A percentile compares a stretch with the other conserved stretches of the same genome.
These are phyloP conservation scores for Priocnemis perturbator DNA, from an alignment of 2,888 invertebrate genomes.

Conservation along the genomic window DNA sequence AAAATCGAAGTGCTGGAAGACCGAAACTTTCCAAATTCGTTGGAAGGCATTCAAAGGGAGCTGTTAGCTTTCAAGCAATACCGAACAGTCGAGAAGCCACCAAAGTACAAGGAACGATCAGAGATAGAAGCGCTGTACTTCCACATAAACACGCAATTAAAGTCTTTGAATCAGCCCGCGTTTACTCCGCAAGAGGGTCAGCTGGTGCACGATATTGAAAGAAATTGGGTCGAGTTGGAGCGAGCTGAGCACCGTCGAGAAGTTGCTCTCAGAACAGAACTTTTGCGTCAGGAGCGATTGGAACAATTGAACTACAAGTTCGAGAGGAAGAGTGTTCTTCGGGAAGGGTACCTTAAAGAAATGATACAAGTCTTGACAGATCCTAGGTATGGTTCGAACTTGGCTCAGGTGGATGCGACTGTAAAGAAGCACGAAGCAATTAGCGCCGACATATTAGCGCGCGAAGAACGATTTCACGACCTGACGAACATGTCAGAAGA, in stretches of 20 bases:
- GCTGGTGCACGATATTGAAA: slow-evolving; percentile 95
- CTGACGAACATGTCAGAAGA: slow-evolving; percentile 95
- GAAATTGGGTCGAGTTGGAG: slow-evolving; percentile 95
- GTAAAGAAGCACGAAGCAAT: slow-evolving; percentile 99
- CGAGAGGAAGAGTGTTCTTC: slow-evolving; percentile 93
- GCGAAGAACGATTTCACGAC: slow-evolving; percentile 95
- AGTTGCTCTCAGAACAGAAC: slow-evolving; percentile 92
- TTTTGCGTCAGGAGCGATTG: slow-evolving; percentile 92
- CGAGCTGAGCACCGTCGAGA: slow-evolving; percentile 96
- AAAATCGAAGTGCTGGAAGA: slow-evolving; percentile 90
- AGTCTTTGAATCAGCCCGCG: slow-evolving; percentile 92
- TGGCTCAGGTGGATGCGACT: slow-evolving; percentile 96
- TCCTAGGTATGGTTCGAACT: slow-evolving; percentile 91
- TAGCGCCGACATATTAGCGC: slow-evolving; percentile 95
- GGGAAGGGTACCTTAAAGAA: slow-evolving; percentile 97
- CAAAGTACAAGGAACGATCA: slow-evolving; percentile 98
- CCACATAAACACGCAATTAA: slow-evolving; percentile 96
- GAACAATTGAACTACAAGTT: slow-evolving; percentile 98
- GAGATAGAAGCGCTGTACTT: slow-evolving; percentile 98
- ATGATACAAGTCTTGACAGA: slow-evolving; percentile 97
- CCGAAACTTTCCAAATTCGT: slow-evolving; percentile 92
- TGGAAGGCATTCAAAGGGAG: slow-evolving; percentile 95
- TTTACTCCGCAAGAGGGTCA: slow-evolving; percentile 93
- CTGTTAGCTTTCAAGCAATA: slow-evolving; percentile 95
- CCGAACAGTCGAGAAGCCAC: slow-evolving; percentile 97